phyloP scores from a whole-genome alignment of 1,140 invertebrate species.

The Popillia japonica region DNA sequence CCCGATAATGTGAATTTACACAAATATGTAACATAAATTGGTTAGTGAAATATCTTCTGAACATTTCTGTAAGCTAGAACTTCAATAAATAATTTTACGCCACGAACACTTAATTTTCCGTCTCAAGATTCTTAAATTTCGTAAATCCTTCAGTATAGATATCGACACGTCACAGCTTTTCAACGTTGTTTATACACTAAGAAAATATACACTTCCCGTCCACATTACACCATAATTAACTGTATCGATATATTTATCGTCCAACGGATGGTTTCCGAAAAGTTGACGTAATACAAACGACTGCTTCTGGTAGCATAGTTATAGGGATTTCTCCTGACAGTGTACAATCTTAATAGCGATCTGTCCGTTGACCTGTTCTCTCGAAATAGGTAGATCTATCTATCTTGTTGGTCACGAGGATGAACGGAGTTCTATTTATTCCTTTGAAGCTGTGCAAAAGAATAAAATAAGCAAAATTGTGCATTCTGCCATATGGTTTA shows the following conservation, averaged over 20 bases:
- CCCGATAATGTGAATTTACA: no score
- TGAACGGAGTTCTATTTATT: slow-evolving; percentile 22
- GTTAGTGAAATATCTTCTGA: no score
- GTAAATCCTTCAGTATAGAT: background rate
- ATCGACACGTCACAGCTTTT: background rate
- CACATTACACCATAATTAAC: background rate
- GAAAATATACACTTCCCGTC: background rate
- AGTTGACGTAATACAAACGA: background rate
- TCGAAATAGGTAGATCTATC: background rate
- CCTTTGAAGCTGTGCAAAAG: slow-evolving; percentile 16
- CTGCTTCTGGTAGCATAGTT: background rate
- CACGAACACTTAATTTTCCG: no score
- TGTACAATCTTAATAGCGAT: background rate
- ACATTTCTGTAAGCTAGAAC: no score
- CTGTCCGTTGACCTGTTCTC: slow-evolving; percentile 37
- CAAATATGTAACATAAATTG: no score
- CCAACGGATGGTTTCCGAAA: background rate
- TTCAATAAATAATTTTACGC: no score
- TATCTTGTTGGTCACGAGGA: slow-evolving; percentile 27
- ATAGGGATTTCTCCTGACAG: background rate
- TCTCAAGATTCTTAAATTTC: background rate
- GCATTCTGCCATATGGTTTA: background rate
- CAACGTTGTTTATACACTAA: background rate
- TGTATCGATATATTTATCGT: slow-evolving; percentile 11
- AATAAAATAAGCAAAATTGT: slow-evolving; percentile 17